Evolutionary conservation across 30 jellyfish, hydroid and myxozoan genomes (phyloP), one percentile per base, ranked within the genome.

Genomic region (Pelagia noctiluca): DNA sequence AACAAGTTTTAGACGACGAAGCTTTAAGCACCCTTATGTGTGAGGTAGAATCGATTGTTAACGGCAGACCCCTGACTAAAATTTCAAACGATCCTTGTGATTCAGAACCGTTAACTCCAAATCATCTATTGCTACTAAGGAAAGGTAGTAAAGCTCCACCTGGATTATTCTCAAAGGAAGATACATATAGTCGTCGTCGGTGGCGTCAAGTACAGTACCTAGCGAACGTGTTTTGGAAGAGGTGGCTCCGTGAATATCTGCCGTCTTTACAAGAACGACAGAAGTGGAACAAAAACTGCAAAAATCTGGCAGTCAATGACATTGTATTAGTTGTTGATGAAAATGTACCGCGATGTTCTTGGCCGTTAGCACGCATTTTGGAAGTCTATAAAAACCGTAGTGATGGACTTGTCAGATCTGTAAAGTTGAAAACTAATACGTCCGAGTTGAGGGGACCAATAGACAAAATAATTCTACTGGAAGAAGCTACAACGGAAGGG

Each of bases 321-420:
- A 37, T 81, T 23, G 91, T 81, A 4, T 53, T 81, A 26, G 76
- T 81, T 3, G 49, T 32, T 0, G 86, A 66, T 23, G 36, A 65
- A 36, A 3, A 25, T 23, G 35, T 50, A 66, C 85, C 85, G 12
- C 23, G 91, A 30, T 37, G 63, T 53, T 81, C 49, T 16, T 81
- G 91, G 85, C 85, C 91, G 2, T 61, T 81, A 4, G 91, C 84
- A 31, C 32, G 76, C 5, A 65, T 81, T 33, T n/a, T n/a, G n/a
- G n/a, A n/a, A n/a, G n/a, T n/a, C n/a, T n/a, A n/a, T n/a, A n/a
- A n/a, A n/a, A n/a, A n/a, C n/a, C n/a, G 73, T 33, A 35, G 89
- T 22, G 21, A 2, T 28, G 28, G 68, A 24, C 42, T 63, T 18
- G 79, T 30, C 38, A 71, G 82, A 1, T 28, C 76, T 26, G 91